A percentile compares a stretch with the other conserved stretches of the same genome.
Evolutionary conservation across 2,888 invertebrate species (phyloP).

Genomic region (Auanema freiburgensis): DNA sequence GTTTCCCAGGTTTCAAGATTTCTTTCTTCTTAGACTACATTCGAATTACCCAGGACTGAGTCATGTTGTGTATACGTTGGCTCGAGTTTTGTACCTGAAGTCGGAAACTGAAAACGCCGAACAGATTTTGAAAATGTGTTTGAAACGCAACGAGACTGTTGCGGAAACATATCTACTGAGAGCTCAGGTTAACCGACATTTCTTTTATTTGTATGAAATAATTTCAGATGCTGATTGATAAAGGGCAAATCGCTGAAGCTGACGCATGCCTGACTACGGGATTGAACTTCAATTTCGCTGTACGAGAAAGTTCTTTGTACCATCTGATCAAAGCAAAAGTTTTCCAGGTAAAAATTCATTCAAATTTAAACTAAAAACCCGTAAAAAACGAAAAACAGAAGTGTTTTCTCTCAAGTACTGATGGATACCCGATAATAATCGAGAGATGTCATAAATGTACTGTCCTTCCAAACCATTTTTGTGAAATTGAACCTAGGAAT

Average conservation of each 20-base stretch:
- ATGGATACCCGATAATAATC: neutral
- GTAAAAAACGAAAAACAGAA: too few relatives aligned
- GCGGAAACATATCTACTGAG: constrained; percentile 83
- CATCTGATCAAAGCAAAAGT: constrained; percentile 84
- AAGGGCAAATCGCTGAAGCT: constrained; percentile 44
- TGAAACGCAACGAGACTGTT: constrained; percentile 77
- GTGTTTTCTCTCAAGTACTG: neutral
- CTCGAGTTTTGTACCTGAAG: constrained; percentile 79
- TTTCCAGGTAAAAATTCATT: constrained; percentile 74
- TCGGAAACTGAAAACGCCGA: constrained; percentile 76
- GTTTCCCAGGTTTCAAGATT: constrained; percentile 77
- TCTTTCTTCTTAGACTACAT: neutral
- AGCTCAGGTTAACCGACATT: constrained; percentile 68
- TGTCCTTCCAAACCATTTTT: constrained; percentile 8
- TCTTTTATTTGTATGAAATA: neutral
- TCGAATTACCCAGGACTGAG: constrained; percentile 8
- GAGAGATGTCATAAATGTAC: neutral
- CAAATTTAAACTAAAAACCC: neutral
- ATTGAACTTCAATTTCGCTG: constrained; percentile 85
- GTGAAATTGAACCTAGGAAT: neutral
- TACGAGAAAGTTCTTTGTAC: constrained; percentile 86
- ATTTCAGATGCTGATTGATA: constrained; percentile 53
- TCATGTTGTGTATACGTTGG: constrained; percentile 69
- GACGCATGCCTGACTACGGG: constrained; percentile 68
- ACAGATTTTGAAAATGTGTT: constrained; percentile 75